Evolutionary conservation across 2,113 vertebrate species (phyloP), one percentile per base, ranked within the genome.

Genomic region (Microcebus jonahi): DNA sequence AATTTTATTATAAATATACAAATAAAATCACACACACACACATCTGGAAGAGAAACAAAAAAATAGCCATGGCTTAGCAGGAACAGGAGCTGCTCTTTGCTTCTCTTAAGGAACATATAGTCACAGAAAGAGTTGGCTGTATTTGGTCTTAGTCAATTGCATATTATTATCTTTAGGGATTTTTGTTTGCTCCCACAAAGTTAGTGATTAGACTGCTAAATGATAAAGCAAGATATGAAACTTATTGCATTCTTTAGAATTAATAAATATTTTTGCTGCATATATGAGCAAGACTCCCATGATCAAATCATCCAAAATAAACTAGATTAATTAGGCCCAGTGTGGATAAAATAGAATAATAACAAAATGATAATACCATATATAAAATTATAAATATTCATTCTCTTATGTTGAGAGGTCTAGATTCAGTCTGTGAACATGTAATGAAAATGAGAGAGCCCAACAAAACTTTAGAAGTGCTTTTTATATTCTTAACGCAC

Each of bases 1-100:
- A 71, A 55, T 75, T 79, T 79, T 92, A 27, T 87, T 83, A 63
- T 91, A 95, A 97, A 96, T 82, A 97, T 55, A 82, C 79, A 91
- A 92, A 42, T 18, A 73, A 15, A 82, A 89, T 82, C 70, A 95
- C 12, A 84, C 12, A 87, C 48, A 48, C 13, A 55, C 50, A 53
- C 53, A 87, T 91, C 77, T 86, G 80, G 59, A 94, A 67, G 34
- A 68, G 59, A 76, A 95, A 96, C 13, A 23, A 96, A 92, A 93
- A 93, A 42, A 53, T 27, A 93, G 48, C 36, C 27, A 55, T 20
- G 63, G 23, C 10, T 82, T 90, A 70, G 29, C 29, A 29, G 71
- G 13, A 91, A 27, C 31, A 73, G 39, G 5, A 59, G 31, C 31
- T 85, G 13, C 18, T 85, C 45, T 94, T 68, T 75, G 75, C 57